These are phyloP conservation scores for Pachycephus smyrnensis DNA, from an alignment of 2,888 invertebrate genomes.

Conservation along the genomic window DNA sequence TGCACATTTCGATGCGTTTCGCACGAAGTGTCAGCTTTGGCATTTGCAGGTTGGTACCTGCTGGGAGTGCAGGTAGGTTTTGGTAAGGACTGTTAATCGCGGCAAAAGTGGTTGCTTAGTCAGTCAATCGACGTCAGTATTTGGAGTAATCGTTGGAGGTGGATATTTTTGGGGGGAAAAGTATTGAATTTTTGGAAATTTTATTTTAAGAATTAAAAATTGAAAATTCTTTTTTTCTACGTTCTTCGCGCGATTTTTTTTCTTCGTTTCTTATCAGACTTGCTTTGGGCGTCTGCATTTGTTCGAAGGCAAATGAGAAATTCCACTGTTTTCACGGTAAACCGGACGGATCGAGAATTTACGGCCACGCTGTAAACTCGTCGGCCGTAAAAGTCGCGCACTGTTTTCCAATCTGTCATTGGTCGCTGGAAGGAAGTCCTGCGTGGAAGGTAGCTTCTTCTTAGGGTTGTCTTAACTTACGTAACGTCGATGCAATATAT, in stretches of 20 bases:
- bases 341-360: conserved; percentile 55
- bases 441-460: conserved; percentile 9
- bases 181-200: too few species aligned
- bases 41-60: not conserved
- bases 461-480: conserved; percentile 2
- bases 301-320: conserved; percentile 55
- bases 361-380: conserved; percentile 45
- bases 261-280: accelerated
- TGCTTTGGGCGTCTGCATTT: too few species aligned
- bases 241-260: too few species aligned
- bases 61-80: conserved; percentile 29
- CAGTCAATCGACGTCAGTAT: too few species aligned
- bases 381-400: conserved; percentile 54
- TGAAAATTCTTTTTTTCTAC: not conserved
- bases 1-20: conserved; percentile 29
- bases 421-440: conserved; percentile 24
- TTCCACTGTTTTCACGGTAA: conserved; percentile 42
- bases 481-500: conserved; percentile 7
- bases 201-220: too few species aligned
- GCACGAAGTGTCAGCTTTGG: too few species aligned
- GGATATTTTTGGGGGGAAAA: too few species aligned
- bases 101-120: too few species aligned
- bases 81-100: too few species aligned
- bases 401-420: conserved; percentile 58
- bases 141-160: too few species aligned